A percentile compares a stretch with the other conserved stretches of the same genome.
These are phyloP conservation scores for Acinonyx jubatus DNA, from an alignment of 2,113 vertebrate genomes.

Conservation along the genomic window DNA sequence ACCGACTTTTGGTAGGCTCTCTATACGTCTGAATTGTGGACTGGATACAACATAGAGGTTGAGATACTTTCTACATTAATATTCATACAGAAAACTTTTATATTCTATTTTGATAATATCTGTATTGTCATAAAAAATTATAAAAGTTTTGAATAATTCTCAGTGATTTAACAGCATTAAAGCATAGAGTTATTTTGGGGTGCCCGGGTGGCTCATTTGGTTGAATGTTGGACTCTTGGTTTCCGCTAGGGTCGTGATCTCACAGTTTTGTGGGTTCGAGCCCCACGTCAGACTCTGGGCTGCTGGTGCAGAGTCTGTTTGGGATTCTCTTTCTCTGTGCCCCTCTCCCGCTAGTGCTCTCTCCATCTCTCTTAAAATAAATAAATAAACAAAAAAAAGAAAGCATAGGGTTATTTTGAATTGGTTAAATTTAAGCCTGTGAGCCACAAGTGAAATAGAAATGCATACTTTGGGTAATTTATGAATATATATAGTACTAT, in stretches of 20 bases:
- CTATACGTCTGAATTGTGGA: neutral
- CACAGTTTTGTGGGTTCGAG: too few species aligned
- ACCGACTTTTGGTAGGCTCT: neutral
- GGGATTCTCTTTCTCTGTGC: too few species aligned
- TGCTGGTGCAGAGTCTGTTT: too few species aligned
- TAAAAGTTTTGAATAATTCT: neutral
- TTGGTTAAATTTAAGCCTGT: slow-evolving; percentile 41
- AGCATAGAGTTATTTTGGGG: slow-evolving; percentile 27
- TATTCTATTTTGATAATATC: slow-evolving; percentile 29
- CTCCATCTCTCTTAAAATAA: too few species aligned
- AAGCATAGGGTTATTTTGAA: slow-evolving; percentile 40
- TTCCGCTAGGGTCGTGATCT: too few species aligned
- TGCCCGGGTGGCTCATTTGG: too few species aligned
- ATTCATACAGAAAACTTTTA: slow-evolving; percentile 29
- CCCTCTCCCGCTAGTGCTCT: too few species aligned
- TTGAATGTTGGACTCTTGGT: too few species aligned
- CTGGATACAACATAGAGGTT: neutral
- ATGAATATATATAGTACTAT: neutral
- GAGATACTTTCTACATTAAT: slow-evolving; percentile 20
- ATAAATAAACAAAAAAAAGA: neutral
- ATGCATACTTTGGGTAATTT: slow-evolving; percentile 32
- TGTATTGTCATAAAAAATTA: slow-evolving; percentile 30
- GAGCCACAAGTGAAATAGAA: neutral
- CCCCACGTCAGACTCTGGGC: too few species aligned
- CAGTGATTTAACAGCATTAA: slow-evolving; percentile 10